Base-by-base conservation (phyloP, 2,888 invertebrate species). In the Troglohyphantes excavatus region DNA sequence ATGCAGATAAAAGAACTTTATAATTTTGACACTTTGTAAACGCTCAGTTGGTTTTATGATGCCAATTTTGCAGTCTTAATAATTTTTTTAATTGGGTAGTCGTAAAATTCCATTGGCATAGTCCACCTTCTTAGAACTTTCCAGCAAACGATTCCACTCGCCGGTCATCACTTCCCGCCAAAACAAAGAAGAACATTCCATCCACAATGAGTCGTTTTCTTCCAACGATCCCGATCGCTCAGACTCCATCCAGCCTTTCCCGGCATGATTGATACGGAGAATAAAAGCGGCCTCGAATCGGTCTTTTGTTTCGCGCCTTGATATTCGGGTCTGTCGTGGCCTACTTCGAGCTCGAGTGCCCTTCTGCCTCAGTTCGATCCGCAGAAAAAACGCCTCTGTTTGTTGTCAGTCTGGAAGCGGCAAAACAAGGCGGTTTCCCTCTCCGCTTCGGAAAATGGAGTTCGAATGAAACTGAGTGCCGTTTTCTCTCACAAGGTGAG, bases 281-380 rank as follows among this genome's bases (percentile, higher is more conserved):
- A n/a, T n/a, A n/a, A n/a, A n/a, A n/a, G n/a, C 61, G 72, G 83
- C 72, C 83, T 83, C 81, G 81, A 68, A 81, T 46, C 29, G 13
- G 11, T 70, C 46, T 70, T 78, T 65, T 78, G 21, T 83, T 63
- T 27, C 68, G 3, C 13, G 39, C 23, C 39, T 79, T 0, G 70
- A 78, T 39, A 78, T 67, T 70, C 67, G 75, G 39, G 43, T 72
- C 67, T 59, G 59, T 29, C 70, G 65, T 79, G 88, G 88, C 88
- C 88, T 88, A 88, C 88, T 82, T 88, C 81, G 82, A n/a, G n/a
- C 27, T 88, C 76, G 39, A 81, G 23, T 82, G 88, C 75, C 88
- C 88, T 82, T 88, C 88, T 88, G 88, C 88, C 88, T 88, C 82
- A 88, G 65, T 88, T 88, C 61, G 81, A 11, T 65, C 7, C 13